Base-by-base conservation (phyloP, 1,140 invertebrate genomes). In the Drosophila erecta region DNA sequence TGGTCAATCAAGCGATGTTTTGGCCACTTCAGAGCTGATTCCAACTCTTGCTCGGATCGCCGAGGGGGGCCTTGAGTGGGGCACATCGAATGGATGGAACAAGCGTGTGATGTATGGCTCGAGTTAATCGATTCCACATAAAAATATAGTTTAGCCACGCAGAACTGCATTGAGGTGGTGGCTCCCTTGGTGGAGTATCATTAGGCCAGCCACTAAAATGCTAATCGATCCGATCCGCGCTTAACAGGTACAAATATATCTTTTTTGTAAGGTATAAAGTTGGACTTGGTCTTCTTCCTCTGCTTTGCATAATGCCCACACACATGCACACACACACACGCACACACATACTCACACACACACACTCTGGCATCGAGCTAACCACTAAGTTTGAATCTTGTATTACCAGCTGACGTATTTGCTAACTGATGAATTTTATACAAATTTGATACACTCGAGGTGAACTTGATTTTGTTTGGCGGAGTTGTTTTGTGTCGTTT, bases 381-480 rank as follows among this genome's bases (percentile, higher is more conserved):
- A 30, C 65, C 65, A 66, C 65, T 53, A 53, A 44, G 15, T 35
- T 35, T 60, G 40, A 35, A 60, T 72, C 67, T 64, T 51, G 65
- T 80, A 61, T 76, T 83, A 83, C 58, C 54, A 87, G 66, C 79
- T 87, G 83, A 86, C 79, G 79, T 87, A 86, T 86, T 65, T 83
- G 83, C 72, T 72, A 81, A 60, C 83, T 89, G 83, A 84, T 89
- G 81, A 84, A 89, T 90, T 89, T 83, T 90, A 80, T 84, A 90
- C 89, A 87, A 90, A 89, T 89, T 90, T 83, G 87, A 84, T 76
- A 90, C 69, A 79, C 61, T 89, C 89, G 89, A 91, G 89, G 89
- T 85, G 81, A 91, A 90, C 89, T 81, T 91, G 89, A 85, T 90
- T 83, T 84, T 76, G 55, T 61, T 60, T 69, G 73, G 46, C 74